These are phyloP conservation scores for Bettongia penicillata DNA, from an alignment of 2,113 vertebrate species.

Conservation along the genomic window DNA sequence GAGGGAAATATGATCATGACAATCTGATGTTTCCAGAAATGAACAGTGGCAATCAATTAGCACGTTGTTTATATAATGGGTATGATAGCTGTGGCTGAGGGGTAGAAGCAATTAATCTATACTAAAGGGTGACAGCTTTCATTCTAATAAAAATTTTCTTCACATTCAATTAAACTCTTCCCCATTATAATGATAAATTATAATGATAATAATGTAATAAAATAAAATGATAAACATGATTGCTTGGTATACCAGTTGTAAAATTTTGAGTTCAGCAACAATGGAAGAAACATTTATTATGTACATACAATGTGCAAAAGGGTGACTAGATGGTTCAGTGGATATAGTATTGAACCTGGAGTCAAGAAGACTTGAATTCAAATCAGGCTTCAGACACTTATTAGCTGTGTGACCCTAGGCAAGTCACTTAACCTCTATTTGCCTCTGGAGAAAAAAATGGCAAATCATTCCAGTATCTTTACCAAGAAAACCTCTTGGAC, in stretches of 20 bases:
- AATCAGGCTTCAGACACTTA: neutral
- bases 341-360: too few relatives aligned
- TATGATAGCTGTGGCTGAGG: neutral
- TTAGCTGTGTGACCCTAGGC: too few relatives aligned
- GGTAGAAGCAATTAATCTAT: neutral
- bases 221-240: neutral
- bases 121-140: neutral
- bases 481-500: too few relatives aligned
- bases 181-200: neutral
- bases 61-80: too few relatives aligned
- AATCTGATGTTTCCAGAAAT: conserved; percentile 36
- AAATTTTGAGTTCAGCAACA: neutral
- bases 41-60: conserved; percentile 2
- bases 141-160: neutral
- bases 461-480: too few relatives aligned
- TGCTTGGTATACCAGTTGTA: neutral
- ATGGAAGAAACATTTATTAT: neutral
- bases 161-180: neutral
- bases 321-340: neutral
- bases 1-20: neutral
- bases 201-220: too few relatives aligned
- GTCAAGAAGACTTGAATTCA: neutral
- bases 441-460: too few relatives aligned
- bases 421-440: neutral
- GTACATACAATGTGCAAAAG: neutral